Evolutionary conservation across 2,113 vertebrate genomes (phyloP).

Genomic region (Sander lucioperca): DNA sequence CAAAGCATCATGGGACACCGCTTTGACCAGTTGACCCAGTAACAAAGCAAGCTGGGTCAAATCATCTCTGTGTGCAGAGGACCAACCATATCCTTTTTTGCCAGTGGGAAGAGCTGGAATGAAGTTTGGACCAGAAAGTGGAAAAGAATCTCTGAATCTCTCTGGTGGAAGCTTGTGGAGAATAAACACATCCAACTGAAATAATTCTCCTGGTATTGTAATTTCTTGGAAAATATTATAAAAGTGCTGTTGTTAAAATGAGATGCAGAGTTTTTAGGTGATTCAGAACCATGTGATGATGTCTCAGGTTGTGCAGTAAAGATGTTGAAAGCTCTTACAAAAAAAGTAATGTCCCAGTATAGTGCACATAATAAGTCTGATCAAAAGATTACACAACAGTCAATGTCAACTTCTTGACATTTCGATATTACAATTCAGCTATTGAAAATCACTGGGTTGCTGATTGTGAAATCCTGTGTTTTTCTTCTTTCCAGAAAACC

Average conservation of each 20-base stretch:
- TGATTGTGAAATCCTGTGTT: neutral
- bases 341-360: neutral
- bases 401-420: neutral
- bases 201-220: constrained; percentile 16
- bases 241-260: constrained; percentile 19
- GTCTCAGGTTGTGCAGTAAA: neutral
- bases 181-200: constrained; percentile 34
- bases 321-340: neutral
- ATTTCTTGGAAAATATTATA: constrained; percentile 30
- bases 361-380: neutral
- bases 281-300: neutral
- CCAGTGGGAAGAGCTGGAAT: constrained; percentile 32
- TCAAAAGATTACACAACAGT: neutral
- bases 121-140: constrained; percentile 43
- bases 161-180: constrained; percentile 10
- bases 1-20: constrained; percentile 73
- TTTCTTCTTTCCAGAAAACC: neutral
- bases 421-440: neutral
- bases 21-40: constrained; percentile 62
- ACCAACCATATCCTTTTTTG: constrained; percentile 28
- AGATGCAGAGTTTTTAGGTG: constrained; percentile 5
- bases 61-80: constrained; percentile 24
- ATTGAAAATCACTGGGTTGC: neutral
- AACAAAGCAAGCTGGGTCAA: constrained; percentile 53
- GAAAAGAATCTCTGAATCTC: constrained; percentile 34